Percentiles rank a stretch among this genome's conserved stretches.
phyloP scores from a whole-genome alignment of 1,140 invertebrate genomes.

The Drosophila funebris region DNA sequence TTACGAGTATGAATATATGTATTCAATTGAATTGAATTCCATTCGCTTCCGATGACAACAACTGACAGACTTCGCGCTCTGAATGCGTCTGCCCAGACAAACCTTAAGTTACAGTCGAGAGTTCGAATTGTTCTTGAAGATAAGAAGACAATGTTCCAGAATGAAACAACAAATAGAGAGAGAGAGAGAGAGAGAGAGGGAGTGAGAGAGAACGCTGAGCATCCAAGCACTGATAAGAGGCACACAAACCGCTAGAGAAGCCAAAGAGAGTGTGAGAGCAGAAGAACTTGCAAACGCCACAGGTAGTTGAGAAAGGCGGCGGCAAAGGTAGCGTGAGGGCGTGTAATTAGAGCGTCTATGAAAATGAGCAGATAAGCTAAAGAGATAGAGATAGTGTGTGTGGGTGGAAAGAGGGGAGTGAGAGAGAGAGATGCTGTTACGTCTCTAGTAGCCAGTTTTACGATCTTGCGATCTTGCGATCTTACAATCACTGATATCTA shows the following conservation, averaged over 20 bases:
- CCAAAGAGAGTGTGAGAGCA: background rate
- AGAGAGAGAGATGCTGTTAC: slow-evolving; percentile 32
- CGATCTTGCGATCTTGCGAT: slow-evolving; percentile 38
- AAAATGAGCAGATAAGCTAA: slow-evolving; percentile 58
- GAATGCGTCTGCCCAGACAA: slow-evolving; percentile 55
- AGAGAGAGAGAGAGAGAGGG: slow-evolving; percentile 1
- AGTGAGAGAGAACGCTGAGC: slow-evolving; percentile 16
- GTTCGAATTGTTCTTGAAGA: slow-evolving; percentile 60
- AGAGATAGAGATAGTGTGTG: background rate
- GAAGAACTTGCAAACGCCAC: slow-evolving; percentile 5
- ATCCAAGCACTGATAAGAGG: slow-evolving; percentile 42
- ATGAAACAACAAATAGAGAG: background rate
- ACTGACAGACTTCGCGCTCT: slow-evolving; percentile 65
- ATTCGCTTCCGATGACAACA: slow-evolving; percentile 36
- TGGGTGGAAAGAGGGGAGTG: background rate
- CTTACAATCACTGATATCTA: slow-evolving; percentile 20
- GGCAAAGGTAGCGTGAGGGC: slow-evolving; percentile 14
- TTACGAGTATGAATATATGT: slow-evolving; percentile 3
- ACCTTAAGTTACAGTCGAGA: slow-evolving; percentile 50
- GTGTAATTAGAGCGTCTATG: slow-evolving; percentile 64
- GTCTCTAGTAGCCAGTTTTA: slow-evolving; percentile 23
- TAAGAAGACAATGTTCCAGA: slow-evolving; percentile 50
- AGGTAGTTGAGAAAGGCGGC: slow-evolving; percentile 14
- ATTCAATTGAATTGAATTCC: slow-evolving; percentile 14
- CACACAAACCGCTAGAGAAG: slow-evolving; percentile 3